A percentile compares a stretch with the other conserved stretches of the same genome.
Evolutionary conservation across 2,888 invertebrate genomes (phyloP).

Genomic region (Entomobrya multifasciata): DNA sequence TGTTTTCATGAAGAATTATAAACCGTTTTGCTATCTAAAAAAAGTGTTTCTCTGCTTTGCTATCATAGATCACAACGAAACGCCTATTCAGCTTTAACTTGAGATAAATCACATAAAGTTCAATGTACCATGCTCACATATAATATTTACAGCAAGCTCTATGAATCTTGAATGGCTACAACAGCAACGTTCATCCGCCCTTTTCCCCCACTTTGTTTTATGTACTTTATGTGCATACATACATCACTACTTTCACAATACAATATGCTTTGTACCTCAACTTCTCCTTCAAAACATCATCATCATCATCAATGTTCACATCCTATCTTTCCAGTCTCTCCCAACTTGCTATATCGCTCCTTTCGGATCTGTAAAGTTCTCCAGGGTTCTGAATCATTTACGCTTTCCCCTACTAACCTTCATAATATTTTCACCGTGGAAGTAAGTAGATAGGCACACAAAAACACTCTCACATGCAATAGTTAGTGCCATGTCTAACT

Average conservation of each 20-base stretch:
- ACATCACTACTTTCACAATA: no score
- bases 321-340: not conserved
- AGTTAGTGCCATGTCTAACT: constrained; percentile 11
- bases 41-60: no score
- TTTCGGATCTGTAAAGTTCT: constrained; percentile 26
- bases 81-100: not conserved
- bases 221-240: not conserved
- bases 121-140: constrained; percentile 38
- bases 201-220: constrained; percentile 4
- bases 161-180: constrained; percentile 11
- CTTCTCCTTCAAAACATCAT: no score
- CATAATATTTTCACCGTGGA: constrained; percentile 35
- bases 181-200: not conserved
- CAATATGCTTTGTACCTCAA: no score
- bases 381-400: constrained; percentile 40
- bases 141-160: constrained; percentile 19
- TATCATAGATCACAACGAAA: not conserved
- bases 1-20: not conserved
- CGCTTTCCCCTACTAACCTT: constrained; percentile 45
- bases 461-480: not conserved
- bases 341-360: not conserved
- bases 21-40: no score
- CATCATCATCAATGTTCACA: no score
- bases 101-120: constrained; percentile 49
- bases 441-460: not conserved